Conservation (phyloP, 2,113 vertebrate species). For the Oplegnathus fasciatus region DNA sequence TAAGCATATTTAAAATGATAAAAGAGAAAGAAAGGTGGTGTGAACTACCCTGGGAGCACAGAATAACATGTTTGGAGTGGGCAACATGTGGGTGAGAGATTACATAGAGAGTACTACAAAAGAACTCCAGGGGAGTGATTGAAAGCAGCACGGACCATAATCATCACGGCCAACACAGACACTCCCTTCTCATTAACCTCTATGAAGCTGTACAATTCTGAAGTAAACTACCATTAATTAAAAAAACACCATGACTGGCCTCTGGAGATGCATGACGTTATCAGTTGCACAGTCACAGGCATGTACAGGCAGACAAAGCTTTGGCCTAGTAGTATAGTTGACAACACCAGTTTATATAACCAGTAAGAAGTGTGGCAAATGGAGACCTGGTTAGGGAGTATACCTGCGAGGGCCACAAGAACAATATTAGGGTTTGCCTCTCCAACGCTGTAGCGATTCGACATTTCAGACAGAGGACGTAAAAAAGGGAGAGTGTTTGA, state of each 20-base stretch:
- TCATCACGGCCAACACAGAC: constrained; percentile 20
- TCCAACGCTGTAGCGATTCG: not conserved
- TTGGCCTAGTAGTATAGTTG: not conserved
- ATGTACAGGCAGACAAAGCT: constrained; percentile 19
- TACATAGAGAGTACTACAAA: constrained; percentile 34
- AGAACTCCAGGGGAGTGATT: constrained; percentile 17
- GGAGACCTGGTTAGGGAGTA: constrained; percentile 1
- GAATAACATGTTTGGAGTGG: constrained; percentile 16
- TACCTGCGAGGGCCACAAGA: not conserved
- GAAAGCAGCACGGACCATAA: not conserved
- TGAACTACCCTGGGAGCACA: constrained; percentile 15
- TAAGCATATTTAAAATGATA: not conserved
- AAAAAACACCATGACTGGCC: not conserved
- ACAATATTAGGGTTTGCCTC: not conserved
- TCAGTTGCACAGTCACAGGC: not conserved
- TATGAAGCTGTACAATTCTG: not conserved
- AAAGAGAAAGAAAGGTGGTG: constrained; percentile 6
- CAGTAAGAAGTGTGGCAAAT: constrained; percentile 11
- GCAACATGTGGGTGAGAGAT: constrained; percentile 40
- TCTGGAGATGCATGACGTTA: not conserved
- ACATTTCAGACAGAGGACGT: not conserved
- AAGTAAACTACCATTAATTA: not conserved
- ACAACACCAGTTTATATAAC: constrained; percentile 38
- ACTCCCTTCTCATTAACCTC: not conserved
- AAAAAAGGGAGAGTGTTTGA: not conserved